Evolutionary conservation across 1,140 invertebrate species (phyloP), one percentile per base, ranked within the genome.

Genomic region (Pseudomyrmex dendroicus): DNA sequence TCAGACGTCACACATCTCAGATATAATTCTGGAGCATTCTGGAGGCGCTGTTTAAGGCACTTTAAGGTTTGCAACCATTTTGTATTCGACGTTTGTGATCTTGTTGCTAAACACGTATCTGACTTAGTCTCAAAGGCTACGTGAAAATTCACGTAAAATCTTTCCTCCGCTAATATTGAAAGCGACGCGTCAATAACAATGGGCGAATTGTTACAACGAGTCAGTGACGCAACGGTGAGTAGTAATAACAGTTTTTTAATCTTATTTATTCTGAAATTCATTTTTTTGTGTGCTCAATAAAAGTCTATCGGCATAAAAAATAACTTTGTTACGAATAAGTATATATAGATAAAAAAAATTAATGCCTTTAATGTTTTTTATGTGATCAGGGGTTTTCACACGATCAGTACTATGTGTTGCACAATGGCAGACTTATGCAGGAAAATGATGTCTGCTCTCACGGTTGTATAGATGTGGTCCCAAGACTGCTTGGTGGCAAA

Each of bases 401-500:
- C 76, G 78, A 91, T 2, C 83, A 94, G n/a, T 95, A 93, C 90
- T 96, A 95, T 83, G 83, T 95, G 2, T 35, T 92, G 44, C 85
- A 93, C 25, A 95, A 96, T 93, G 95, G 95, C 17, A 94, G 93
- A 89, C 87, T 92, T 44, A 57, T 94, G 7, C 68, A 86, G 7
- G 46, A 90, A 15, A 48, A 91, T 46, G 84, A 89, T 17, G 57
- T 68, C 48, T 73, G 57, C 8, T 61, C 90, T 9, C 8, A 62
- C 0, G 91, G 89, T 2, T 70, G 70, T 56, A 72, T 91, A 15
- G 89, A 90, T 15, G 89, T 96, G 20, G 92, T 93, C 25, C 94
- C 96, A 1, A 95, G 94, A 84, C 84, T 96, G n/a, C 84, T 96
- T 50, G 97, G 97, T 17, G 97, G 97, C 0, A 98, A 98, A 94